These are phyloP conservation scores for Parnassius orleans DNA, from an alignment of 2,888 invertebrate species.

Conservation along the genomic window DNA sequence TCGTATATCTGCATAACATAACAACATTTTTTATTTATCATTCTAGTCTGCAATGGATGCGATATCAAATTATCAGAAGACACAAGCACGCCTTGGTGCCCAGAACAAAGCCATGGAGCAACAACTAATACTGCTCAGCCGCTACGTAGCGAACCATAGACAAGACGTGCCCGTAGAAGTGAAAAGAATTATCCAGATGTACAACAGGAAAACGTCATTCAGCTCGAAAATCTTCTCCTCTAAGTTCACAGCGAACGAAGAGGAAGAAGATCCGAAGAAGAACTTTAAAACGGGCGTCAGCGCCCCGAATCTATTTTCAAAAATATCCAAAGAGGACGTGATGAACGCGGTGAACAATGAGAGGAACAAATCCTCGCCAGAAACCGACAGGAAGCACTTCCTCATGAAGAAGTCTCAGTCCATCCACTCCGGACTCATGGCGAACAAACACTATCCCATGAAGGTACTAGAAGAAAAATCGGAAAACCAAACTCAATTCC, in stretches of 20 bases:
- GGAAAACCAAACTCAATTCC: conserved; percentile 65
- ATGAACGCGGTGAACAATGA: conserved; percentile 42
- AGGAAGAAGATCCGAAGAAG: conserved; percentile 62
- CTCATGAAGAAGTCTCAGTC: conserved; percentile 73
- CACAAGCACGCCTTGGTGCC: conserved; percentile 84
- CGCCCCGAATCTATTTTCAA: conserved; percentile 69
- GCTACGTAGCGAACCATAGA: conserved; percentile 85
- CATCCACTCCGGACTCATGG: conserved; percentile 67
- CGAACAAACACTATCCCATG: conserved; percentile 58
- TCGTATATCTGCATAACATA: too few species aligned
- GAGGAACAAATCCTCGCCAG: conserved; percentile 43
- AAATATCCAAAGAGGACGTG: conserved; percentile 54
- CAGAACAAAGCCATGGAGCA: conserved; percentile 88
- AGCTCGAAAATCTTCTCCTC: conserved; percentile 63
- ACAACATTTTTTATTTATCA: conserved; percentile 19
- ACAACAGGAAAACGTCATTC: conserved; percentile 62
- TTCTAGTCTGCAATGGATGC: conserved; percentile 85
- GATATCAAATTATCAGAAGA: conserved; percentile 82
- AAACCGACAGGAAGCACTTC: conserved; percentile 49
- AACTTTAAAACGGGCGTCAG: conserved; percentile 62
- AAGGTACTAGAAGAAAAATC: conserved; percentile 76
- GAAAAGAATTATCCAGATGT: conserved; percentile 86
- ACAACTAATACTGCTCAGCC: conserved; percentile 86
- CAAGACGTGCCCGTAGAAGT: conserved; percentile 88
- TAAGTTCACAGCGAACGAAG: conserved; percentile 61